Evolutionary conservation across 2,888 invertebrate genomes (phyloP), one percentile per base, ranked within the genome.

Genomic region (Luffia ferchaultella): DNA sequence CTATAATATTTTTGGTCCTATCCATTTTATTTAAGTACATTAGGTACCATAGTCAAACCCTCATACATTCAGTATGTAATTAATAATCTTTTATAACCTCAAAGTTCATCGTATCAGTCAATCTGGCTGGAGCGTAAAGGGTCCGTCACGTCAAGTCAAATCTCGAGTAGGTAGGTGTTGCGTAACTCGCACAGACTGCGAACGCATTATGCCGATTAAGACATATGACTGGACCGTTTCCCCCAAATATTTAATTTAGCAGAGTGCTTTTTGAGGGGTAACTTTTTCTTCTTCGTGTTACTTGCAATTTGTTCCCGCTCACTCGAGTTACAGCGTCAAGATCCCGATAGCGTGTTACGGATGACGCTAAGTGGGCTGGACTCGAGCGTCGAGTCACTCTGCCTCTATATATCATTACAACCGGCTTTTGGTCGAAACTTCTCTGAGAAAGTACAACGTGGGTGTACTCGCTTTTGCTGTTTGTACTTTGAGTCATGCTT

Each of bases 191-290:
- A 67, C 61, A 67, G 78, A 80, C 75, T 67, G 64, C 63, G 57
- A 65, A 68, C 72, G 60, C 73, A 78, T 80, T 79, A 79, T 79
- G 67, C 76, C 76, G 80, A 80, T 82, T 79, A 77, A 79, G 79
- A 79, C 68, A 67, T 76, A 79, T 76, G 76, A 74, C 74, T 68
- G 63, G 70, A 65, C 70, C 64, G 61, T 68, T 70, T 68, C 74
- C 65, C 63, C 64, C 65, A 67, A 70, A 80, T 82, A 80, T 83
- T 80, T 80, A 82, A 83, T 83, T 80, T 79, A 63, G 69, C 74
- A 73, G 78, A 83, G 83, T 83, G 83, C 80, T 76, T 74, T 75
- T 73, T 72, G 71, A 72, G 70, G 72, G 49, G 58, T 74, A 52
- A 74, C 65, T 73, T 77, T 75, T 76, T 71, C 74, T 68, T 67